phyloP scores from a whole-genome alignment of 1,140 invertebrate species.

The Galleria mellonella region DNA sequence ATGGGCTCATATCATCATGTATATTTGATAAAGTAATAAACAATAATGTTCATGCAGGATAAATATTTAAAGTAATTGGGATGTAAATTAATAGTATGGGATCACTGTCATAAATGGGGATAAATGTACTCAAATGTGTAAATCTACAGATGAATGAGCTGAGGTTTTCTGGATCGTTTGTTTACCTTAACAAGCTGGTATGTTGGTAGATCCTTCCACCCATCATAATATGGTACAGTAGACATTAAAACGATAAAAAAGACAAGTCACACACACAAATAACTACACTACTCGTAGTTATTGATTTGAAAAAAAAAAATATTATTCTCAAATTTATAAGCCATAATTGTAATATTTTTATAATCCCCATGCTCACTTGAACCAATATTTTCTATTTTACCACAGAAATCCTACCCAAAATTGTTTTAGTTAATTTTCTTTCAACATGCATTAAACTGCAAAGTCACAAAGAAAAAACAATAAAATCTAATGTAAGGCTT shows the following conservation, averaged over 20 bases:
- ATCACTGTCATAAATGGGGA: not conserved
- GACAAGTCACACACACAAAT: slow-evolving; percentile 71
- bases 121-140: slow-evolving; percentile 46
- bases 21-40: too few species aligned
- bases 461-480: too few species aligned
- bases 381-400: too few species aligned
- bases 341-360: not conserved
- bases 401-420: too few species aligned
- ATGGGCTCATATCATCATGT: too few species aligned
- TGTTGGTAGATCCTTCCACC: slow-evolving; percentile 75
- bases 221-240: slow-evolving; percentile 68
- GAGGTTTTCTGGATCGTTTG: slow-evolving; percentile 50
- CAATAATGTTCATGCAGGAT: slow-evolving; percentile 20
- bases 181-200: slow-evolving; percentile 77
- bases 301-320: slow-evolving; percentile 4
- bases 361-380: slow-evolving; percentile 2
- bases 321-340: not conserved
- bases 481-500: too few species aligned
- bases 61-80: too few species aligned
- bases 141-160: slow-evolving; percentile 64
- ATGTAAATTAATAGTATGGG: too few species aligned
- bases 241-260: slow-evolving; percentile 74
- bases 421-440: too few species aligned
- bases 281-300: slow-evolving; percentile 58
- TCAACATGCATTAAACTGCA: too few species aligned